Percentiles rank a stretch among this genome's conserved stretches.
Evolutionary conservation across 2,797 vertebrate genomes (phyloP).

Genomic region (Macropodus opercularis): DNA sequence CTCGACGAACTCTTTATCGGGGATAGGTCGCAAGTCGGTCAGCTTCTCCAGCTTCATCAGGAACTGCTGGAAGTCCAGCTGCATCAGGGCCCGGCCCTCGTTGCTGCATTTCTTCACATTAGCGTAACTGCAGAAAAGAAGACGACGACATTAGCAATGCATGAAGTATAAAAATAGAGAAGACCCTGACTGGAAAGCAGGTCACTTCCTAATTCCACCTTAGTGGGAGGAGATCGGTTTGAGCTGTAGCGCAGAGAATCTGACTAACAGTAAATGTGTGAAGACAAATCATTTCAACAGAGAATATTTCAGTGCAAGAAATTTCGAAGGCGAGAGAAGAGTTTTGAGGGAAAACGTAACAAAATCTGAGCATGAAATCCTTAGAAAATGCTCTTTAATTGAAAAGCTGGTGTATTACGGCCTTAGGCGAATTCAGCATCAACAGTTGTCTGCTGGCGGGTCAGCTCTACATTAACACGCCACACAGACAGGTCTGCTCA

Average conservation of each 20-base stretch:
- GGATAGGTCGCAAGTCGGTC: constrained; percentile 97
- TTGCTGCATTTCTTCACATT: constrained; percentile 99
- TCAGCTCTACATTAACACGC: constrained; percentile 50
- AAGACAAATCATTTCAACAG: too few species aligned
- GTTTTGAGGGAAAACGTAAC: too few species aligned
- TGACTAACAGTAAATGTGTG: too few species aligned
- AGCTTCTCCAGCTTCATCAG: constrained; percentile 98
- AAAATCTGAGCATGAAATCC: too few species aligned
- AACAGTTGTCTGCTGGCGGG: too few species aligned
- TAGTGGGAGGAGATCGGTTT: too few species aligned
- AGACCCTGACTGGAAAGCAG: background rate
- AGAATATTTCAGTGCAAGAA: too few species aligned
- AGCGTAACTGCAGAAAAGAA: constrained; percentile 84
- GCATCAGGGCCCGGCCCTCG: constrained; percentile 98
- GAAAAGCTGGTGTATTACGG: too few species aligned
- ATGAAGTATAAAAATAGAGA: background rate
- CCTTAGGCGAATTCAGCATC: too few species aligned
- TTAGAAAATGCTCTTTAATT: too few species aligned
- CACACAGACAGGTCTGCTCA: constrained; percentile 48
- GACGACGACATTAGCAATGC: background rate
- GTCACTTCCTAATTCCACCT: background rate
- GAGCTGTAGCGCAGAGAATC: too few species aligned
- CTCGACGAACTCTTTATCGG: constrained; percentile 99
- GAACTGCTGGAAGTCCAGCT: constrained; percentile 98
- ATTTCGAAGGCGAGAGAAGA: too few species aligned